Base-by-base conservation (phyloP, 2,888 invertebrate genomes). In the Mellilla xanthometata region DNA sequence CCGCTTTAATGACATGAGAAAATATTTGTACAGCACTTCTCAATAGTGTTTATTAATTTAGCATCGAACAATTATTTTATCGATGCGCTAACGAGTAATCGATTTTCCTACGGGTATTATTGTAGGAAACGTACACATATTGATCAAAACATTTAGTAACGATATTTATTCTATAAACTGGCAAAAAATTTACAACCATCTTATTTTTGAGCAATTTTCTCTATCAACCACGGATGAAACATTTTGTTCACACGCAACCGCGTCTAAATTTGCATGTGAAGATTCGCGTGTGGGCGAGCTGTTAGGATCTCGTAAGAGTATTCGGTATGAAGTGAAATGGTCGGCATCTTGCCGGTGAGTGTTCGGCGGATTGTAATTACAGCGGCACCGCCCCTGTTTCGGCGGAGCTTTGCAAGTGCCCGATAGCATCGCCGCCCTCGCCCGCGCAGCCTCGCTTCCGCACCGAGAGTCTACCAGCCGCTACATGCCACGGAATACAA, bases 221-320 rank as follows among this genome's bases (percentile, higher is more conserved):
- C 64, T 72, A 76, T 74, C 66, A 69, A 74, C 74, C 76, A 67
- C 71, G 62, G 66, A 76, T 73, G 75, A 77, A 77, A 76, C 71
- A 70, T 74, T 73, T 62, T 71, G 77, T 75, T 76, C 72, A 73
- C 87, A 86, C 81, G 85, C 85, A 68, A 83, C 72, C 65, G 63
- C 64, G 62, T 53, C 55, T 52, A 63, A 69, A 72, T 58, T 32
- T 52, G 41, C 45, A 49, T 48, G 47, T 40, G 34, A 45, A 43
- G 62, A 73, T 80, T 85, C 65, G 88, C 87, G 84, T 87, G 88
- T 78, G 78, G 69, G 68, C 78, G 76, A 78, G 76, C 77, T 70
- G 77, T 87, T 81, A 78, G 76, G 69, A 73, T 70, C 56, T 58
- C 53, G 69, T 70, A 75, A 71, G 74, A 79, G 79, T 76, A 73